These are phyloP conservation scores for Brachionus calyciflorus DNA, from an alignment of 1,140 invertebrate genomes.

Conservation along the genomic window DNA sequence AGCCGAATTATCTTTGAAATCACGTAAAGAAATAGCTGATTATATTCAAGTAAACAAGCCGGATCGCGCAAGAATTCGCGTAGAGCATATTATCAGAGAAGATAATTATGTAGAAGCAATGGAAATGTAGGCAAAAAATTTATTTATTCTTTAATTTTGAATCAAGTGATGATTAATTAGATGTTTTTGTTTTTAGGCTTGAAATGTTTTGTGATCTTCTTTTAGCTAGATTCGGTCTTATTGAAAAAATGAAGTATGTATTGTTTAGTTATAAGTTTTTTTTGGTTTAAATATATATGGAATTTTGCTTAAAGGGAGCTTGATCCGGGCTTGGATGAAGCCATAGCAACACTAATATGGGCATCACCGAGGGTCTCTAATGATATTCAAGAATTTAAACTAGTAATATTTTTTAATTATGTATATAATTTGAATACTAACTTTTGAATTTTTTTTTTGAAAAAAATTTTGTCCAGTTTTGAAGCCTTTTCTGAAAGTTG, in stretches of 20 bases:
- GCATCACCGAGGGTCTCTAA: constrained; percentile 74
- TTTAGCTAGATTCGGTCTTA: constrained; percentile 90
- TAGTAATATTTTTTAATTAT: no score
- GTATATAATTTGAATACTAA: constrained; percentile 68
- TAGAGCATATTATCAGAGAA: constrained; percentile 96
- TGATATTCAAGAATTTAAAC: constrained; percentile 58
- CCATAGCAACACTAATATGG: constrained; percentile 94
- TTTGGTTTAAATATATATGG: not conserved
- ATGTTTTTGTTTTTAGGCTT: constrained; percentile 57
- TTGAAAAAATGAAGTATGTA: constrained; percentile 89
- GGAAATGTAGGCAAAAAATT: constrained; percentile 71
- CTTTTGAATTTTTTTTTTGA: constrained; percentile 33
- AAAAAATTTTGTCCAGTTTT: no score
- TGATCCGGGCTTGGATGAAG: constrained; percentile 89
- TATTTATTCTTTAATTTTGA: no score
- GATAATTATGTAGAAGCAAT: constrained; percentile 98
- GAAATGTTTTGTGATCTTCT: constrained; percentile 99
- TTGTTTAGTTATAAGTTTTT: not conserved
- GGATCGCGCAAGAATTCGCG: constrained; percentile 87
- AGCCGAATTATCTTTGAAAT: constrained; percentile 85
- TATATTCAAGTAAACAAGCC: constrained; percentile 77
- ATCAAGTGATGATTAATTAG: no score
- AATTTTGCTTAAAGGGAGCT: constrained; percentile 68
- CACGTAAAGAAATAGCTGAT: constrained; percentile 94
- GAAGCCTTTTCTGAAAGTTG: no score